Base-by-base conservation (phyloP, 2,113 vertebrate genomes). In the Rhineura floridana region DNA sequence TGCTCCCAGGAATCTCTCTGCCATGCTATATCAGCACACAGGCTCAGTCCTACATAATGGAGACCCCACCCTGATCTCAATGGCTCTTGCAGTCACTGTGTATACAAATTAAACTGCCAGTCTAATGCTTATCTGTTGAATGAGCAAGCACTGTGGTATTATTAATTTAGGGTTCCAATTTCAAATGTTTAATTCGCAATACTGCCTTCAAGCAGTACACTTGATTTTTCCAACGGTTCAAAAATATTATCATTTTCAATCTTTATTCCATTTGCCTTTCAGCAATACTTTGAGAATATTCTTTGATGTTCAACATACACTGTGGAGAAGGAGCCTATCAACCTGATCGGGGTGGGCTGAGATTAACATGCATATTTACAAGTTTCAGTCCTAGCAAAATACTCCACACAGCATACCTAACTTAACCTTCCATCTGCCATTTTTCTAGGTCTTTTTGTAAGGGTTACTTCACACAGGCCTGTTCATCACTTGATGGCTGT, bases 1-100 rank as follows among this genome's bases (percentile, higher is more conserved):
- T 94, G 52, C 76, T 94, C 59, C 82, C 28, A 23, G 28, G n/a
- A 12, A 87, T 83, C 82, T 88, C 92, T 89, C 75, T 85, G 44
- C 84, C 85, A 76, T 82, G 81, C 48, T 90, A 87, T 89, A 88
- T 90, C 86, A 87, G 55, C 23, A n/a, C n/a, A 83, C 62, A 0
- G 0, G 42, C 25, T 87, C n/a, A 30, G 48, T 42, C 46, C 9
- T 15, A 8, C 9, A 4, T 70, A 91, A 7, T 36, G 85, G 70
- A 79, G 25, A 12, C 3, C 23, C 84, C 17, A 65, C 30, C 2
- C 70, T 48, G 30, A 69, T 90, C 88, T 92, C 36, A 63, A 0
- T 4, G 73, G 62, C 81, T 91, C 72, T 88, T 88, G 21, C 2
- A 30, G 10, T 80, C 9, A 87, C 30, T 75, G 81, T 3, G 0